Percentiles rank a stretch among this genome's conserved stretches.
These are phyloP conservation scores for Scartelaos histophorus DNA, from an alignment of 2,113 vertebrate species.

Conservation along the genomic window DNA sequence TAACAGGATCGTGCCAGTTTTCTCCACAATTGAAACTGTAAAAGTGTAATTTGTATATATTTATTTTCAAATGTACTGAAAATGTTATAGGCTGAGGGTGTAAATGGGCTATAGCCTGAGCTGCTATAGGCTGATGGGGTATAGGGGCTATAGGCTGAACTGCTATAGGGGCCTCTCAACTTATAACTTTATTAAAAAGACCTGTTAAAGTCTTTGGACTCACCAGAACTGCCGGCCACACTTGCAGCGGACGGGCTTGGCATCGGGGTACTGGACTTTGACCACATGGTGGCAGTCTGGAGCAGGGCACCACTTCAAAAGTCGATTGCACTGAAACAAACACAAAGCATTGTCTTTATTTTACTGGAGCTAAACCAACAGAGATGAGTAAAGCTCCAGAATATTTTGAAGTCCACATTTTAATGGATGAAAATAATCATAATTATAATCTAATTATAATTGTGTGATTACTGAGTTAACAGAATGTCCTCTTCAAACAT, in stretches of 20 bases:
- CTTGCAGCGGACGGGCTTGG: constrained; percentile 98
- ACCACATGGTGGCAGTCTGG: constrained; percentile 99
- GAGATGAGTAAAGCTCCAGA: background rate
- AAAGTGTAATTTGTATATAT: constrained; percentile 13
- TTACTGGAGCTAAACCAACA: background rate
- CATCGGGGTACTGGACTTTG: constrained; percentile 98
- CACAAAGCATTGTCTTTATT: background rate
- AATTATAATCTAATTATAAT: no score
- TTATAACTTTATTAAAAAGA: background rate
- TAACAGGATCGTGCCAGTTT: constrained; percentile 99
- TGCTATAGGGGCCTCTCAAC: no score
- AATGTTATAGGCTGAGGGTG: no score
- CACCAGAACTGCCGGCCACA: constrained; percentile 99
- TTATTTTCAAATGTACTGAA: no score
- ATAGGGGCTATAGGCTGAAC: no score
- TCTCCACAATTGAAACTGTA: constrained; percentile 98
- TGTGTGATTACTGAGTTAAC: no score
- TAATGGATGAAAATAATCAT: no score
- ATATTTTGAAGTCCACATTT: no score
- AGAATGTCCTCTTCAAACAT: no score
- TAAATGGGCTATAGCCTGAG: no score
- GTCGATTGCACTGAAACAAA: constrained; percentile 91
- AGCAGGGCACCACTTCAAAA: constrained; percentile 99
- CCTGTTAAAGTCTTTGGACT: constrained; percentile 46
- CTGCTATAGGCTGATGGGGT: no score